These are phyloP conservation scores for Dryas iulia DNA, from an alignment of 1,140 invertebrate species.

Conservation along the genomic window DNA sequence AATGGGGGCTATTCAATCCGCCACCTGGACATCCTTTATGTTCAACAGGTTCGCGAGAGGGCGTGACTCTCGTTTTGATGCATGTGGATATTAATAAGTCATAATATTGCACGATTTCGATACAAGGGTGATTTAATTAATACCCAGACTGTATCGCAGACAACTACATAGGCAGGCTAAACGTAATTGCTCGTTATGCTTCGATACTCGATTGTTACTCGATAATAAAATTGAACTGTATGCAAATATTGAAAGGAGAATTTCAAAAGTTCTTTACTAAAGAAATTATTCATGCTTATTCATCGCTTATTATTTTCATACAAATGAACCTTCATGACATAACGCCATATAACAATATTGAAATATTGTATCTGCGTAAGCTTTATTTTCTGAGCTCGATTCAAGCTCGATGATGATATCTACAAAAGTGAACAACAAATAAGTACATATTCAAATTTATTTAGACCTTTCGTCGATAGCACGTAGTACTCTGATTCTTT, in stretches of 20 bases:
- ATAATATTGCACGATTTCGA: conserved; percentile 49
- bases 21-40: conserved; percentile 68
- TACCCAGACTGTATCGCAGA: conserved; percentile 47
- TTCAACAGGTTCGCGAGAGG: conserved; percentile 34
- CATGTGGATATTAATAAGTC: conserved; percentile 72
- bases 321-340: conserved; percentile 32
- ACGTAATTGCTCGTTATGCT: conserved; percentile 74
- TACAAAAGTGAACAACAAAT: conserved; percentile 60
- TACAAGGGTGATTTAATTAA: conserved; percentile 67
- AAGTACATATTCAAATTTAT: conserved; percentile 72
- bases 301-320: conserved; percentile 50
- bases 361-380: conserved; percentile 27
- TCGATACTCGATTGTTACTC: conserved; percentile 72
- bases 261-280: conserved; percentile 45
- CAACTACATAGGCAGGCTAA: conserved; percentile 56
- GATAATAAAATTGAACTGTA: conserved; percentile 62
- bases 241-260: conserved; percentile 43
- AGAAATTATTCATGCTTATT: conserved; percentile 44
- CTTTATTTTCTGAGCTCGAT: conserved; percentile 27
- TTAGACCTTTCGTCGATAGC: conserved; percentile 73
- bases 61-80: conserved; percentile 33
- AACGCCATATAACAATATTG: conserved; percentile 21
- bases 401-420: conserved; percentile 66
- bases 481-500: conserved; percentile 60
- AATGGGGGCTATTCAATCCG: conserved; percentile 72